Conservation (phyloP, 1,140 invertebrate genomes). For the Zelostemma sp. region DNA sequence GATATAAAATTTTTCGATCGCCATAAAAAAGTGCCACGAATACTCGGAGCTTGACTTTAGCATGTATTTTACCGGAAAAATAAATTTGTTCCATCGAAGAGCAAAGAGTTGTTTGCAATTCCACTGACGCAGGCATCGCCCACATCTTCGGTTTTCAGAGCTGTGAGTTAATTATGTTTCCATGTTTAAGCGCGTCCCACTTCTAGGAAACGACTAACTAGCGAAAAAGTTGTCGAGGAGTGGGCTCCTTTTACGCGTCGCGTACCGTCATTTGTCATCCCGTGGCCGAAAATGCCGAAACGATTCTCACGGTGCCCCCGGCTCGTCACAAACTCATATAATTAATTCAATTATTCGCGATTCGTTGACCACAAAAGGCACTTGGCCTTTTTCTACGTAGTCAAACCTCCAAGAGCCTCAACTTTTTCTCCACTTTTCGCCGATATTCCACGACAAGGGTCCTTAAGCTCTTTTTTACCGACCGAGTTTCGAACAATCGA, state of each 20-base stretch:
- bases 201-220: slow-evolving; percentile 28
- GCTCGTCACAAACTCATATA: slow-evolving; percentile 28
- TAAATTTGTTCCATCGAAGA: no score
- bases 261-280: slow-evolving; percentile 9
- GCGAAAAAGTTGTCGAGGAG: slow-evolving; percentile 23
- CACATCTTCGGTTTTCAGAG: slow-evolving; percentile 18
- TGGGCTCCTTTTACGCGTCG: slow-evolving; percentile 7
- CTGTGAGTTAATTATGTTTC: slow-evolving; percentile 29
- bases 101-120: slow-evolving; percentile 5
- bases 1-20: no score
- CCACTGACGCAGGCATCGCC: slow-evolving; percentile 17
- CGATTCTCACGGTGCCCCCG: slow-evolving; percentile 17
- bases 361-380: slow-evolving; percentile 26
- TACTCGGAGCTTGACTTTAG: no score
- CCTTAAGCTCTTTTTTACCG: no score
- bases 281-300: slow-evolving; percentile 6
- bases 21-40: no score
- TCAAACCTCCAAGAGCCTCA: no score
- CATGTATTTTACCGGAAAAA: no score
- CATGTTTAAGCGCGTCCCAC: slow-evolving; percentile 31
- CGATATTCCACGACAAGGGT: no score
- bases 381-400: slow-evolving; percentile 19
- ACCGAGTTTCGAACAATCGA: no score
- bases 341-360: slow-evolving; percentile 41
- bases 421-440: no score